Evolutionary conservation across 1,140 invertebrate genomes (phyloP), one percentile per base, ranked within the genome.

Genomic region (Drosophila suzukii): DNA sequence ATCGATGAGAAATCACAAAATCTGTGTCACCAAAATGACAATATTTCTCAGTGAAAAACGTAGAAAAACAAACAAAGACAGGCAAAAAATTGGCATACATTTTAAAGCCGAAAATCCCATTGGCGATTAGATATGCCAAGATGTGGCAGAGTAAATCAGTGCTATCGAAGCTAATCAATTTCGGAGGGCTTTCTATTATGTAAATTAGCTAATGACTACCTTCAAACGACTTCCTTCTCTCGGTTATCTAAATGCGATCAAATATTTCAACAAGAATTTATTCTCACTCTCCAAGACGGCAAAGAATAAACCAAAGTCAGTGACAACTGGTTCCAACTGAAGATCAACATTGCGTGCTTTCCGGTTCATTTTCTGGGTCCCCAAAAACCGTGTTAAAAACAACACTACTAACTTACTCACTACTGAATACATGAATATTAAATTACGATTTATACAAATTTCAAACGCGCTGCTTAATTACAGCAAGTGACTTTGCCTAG

Each of bases 401-500:
- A 65, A 63, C 61, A 81, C 36, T 39, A 46, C 43, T 66, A 81
- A 77, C 78, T 82, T 76, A 79, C 75, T 66, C 63, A 66, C 67
- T 57, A 17, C 10, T 17, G 59, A 66, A 36, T 53, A 71, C 75
- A 78, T 85, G 82, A 86, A 85, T 86, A 86, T 53, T 67, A 59
- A 43, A 56, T 55, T 46, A 66, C 59, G 43, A 59, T 73, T 67
- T 75, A 58, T 50, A 59, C 38, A 66, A 44, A 44, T 72, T 62
- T 72, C 51, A 75, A 78, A 56, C 59, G 66, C 75, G 71, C 51
- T 60, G 62, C 70, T 76, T 88, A 88, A 86, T 88, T 86, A 79
- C 72, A 56, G 62, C 59, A 57, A 63, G 54, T 84, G 65, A 80
- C 13, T 71, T 82, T 49, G 63, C 34, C 39, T 68, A 61, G 55